A percentile compares a stretch with the other conserved stretches of the same genome.
phyloP scores from a whole-genome alignment of 2,888 invertebrate species.

The Maniola hyperantus region DNA sequence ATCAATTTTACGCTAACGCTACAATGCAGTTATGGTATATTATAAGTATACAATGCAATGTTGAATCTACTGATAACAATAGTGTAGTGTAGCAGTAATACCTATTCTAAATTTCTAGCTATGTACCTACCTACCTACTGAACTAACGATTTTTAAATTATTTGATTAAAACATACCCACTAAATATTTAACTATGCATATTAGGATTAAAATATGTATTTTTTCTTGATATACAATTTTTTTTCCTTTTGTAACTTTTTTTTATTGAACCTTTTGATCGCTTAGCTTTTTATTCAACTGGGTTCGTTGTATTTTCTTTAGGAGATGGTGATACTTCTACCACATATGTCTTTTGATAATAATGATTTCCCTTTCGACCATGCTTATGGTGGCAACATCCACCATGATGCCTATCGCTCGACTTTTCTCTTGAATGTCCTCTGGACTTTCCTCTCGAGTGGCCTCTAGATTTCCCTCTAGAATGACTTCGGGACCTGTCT shows the following conservation, averaged over 20 bases:
- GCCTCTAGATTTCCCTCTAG: conserved; percentile 31
- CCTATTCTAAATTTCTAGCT: background rate
- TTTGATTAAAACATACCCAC: too few relatives aligned
- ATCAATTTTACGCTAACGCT: conserved; percentile 28
- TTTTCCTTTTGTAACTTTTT: too few relatives aligned
- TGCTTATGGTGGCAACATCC: conserved; percentile 31
- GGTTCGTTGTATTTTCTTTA: background rate
- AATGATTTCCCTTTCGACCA: conserved; percentile 31
- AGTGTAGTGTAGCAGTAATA: background rate
- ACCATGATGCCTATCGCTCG: conserved; percentile 34
- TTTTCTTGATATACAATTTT: too few relatives aligned
- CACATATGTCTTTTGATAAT: background rate
- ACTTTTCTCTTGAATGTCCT: conserved; percentile 36
- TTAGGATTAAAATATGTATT: too few relatives aligned
- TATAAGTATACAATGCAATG: background rate
- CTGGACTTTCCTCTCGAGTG: conserved; percentile 29
- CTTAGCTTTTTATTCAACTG: background rate
- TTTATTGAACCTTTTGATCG: too few relatives aligned
- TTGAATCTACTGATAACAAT: conserved; percentile 20
- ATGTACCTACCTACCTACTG: too few relatives aligned
- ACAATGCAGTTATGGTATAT: conserved; percentile 14
- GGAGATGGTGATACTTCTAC: background rate
- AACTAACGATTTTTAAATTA: too few relatives aligned
- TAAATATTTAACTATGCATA: too few relatives aligned
- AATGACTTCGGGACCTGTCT: conserved; percentile 25